phyloP scores from a whole-genome alignment of 2,113 vertebrate species.

The Oenanthe melanoleuca region DNA sequence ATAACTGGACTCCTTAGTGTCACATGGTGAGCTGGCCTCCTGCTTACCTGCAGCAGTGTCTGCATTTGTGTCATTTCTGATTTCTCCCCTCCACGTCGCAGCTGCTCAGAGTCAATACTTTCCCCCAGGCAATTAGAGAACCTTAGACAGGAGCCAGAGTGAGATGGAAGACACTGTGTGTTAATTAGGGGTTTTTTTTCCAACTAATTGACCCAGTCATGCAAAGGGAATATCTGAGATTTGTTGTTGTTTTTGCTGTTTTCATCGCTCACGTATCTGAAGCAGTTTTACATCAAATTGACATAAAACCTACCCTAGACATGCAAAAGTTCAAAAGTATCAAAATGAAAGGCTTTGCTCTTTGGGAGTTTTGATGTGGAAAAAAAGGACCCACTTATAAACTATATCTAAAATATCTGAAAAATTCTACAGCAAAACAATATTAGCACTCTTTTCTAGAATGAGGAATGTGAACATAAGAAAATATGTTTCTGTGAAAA shows the following conservation, averaged over 20 bases:
- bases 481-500: neutral
- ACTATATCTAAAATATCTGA: neutral
- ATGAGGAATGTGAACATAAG: neutral
- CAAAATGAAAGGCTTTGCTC: neutral
- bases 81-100: neutral
- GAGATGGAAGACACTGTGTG: neutral
- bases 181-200: neutral
- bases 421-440: neutral
- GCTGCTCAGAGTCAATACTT: neutral
- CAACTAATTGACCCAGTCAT: neutral
- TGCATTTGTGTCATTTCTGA: constrained; percentile 1
- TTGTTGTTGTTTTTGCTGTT: neutral
- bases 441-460: neutral
- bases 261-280: neutral
- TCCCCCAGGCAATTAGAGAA: constrained; percentile 9
- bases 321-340: neutral
- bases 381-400: neutral
- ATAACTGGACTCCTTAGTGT: neutral
- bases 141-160: neutral
- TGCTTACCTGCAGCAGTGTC: neutral
- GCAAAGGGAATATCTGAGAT: neutral
- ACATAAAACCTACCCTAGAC: neutral
- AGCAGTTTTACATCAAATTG: neutral
- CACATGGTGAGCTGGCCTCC: neutral
- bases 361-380: neutral